Evolutionary conservation across 2,113 vertebrate genomes (phyloP).

Genomic region (Calypte anna): DNA sequence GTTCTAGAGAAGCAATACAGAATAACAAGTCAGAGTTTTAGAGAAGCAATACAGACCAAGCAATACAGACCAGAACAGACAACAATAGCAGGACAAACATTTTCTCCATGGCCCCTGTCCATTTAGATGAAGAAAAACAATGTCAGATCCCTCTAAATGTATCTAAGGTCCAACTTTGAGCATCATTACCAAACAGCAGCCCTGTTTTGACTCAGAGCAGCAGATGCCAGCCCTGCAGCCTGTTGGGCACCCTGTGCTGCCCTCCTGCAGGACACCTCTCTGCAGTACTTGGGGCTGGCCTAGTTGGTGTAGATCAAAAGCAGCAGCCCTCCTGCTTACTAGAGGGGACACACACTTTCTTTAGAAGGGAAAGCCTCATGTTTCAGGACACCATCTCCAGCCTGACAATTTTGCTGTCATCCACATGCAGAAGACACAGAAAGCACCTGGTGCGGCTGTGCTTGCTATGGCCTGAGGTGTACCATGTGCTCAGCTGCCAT

Average conservation of each 20-base stretch:
- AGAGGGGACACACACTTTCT: neutral
- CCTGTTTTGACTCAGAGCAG: neutral
- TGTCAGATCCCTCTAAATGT: neutral
- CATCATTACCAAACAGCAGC: neutral
- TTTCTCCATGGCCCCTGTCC: too few species aligned
- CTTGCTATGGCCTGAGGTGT: neutral
- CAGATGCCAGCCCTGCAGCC: neutral
- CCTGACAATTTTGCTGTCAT: rapidly evolving
- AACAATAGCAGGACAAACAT: neutral
- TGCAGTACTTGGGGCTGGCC: neutral
- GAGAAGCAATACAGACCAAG: neutral
- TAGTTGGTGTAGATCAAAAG: neutral
- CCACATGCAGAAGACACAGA: neutral
- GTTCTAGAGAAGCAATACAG: neutral
- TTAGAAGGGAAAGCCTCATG: neutral
- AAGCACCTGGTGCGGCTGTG: neutral
- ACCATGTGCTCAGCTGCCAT: rapidly evolving
- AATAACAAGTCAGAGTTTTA: too few species aligned
- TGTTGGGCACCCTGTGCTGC: neutral
- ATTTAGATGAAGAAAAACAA: neutral
- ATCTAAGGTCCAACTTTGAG: neutral
- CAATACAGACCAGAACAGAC: neutral
- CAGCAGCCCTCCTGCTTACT: neutral
- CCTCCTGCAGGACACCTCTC: rapidly evolving
- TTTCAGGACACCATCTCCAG: neutral